Conservation (phyloP, 2,888 invertebrate species). For the Chloroclysta siterata region DNA sequence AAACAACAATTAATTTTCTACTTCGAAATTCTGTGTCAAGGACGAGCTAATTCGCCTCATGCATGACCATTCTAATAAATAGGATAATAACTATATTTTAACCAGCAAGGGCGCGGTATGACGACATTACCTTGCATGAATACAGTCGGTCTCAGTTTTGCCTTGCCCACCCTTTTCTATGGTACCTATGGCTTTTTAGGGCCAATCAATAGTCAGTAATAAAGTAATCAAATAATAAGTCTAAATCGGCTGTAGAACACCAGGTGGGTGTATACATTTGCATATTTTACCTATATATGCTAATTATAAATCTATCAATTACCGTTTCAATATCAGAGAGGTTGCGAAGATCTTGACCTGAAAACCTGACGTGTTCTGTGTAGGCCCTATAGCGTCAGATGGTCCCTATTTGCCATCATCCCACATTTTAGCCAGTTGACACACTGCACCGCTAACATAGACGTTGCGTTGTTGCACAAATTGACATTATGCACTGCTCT, state of each 20-base stretch:
- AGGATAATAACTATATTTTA: conserved; percentile 42
- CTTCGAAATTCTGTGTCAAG: conserved; percentile 48
- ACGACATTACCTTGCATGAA: conserved; percentile 32
- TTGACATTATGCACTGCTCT: too few relatives aligned
- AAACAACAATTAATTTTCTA: conserved; percentile 38
- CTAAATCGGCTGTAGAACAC: too few relatives aligned
- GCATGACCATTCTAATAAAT: conserved; percentile 49
- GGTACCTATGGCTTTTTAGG: neutral
- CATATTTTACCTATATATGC: neutral
- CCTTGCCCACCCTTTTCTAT: neutral
- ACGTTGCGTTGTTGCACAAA: too few relatives aligned
- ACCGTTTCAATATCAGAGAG: conserved; percentile 20
- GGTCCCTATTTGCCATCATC: conserved; percentile 30
- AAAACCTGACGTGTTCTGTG: conserved; percentile 40
- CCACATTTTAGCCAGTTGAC: conserved; percentile 28
- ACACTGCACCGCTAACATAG: neutral
- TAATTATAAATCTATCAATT: conserved; percentile 19
- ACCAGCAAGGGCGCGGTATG: conserved; percentile 46
- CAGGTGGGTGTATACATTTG: too few relatives aligned
- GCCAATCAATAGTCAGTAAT: too few relatives aligned
- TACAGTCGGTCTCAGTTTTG: neutral
- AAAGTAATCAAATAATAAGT: too few relatives aligned
- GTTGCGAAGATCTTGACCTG: conserved; percentile 41
- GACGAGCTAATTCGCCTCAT: conserved; percentile 48
- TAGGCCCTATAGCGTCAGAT: conserved; percentile 38